A percentile compares a stretch with the other conserved stretches of the same genome.
phyloP scores from a whole-genome alignment of 2,113 vertebrate genomes.

The human (Homo sapiens) region GRCh38 chr5:169151001-169151500 shows the following conservation, averaged over 20 bases:
- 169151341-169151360: conserved; percentile 49
- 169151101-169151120: neutral
- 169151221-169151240: neutral
- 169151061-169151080: neutral
- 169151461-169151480: neutral
- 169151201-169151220: neutral
- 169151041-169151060: neutral
- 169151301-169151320: neutral
- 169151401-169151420: neutral
- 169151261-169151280: neutral
- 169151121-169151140: neutral
- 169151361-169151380: neutral
- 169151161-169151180: neutral
- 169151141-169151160: neutral
- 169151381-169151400: neutral
- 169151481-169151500: neutral
- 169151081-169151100: neutral
- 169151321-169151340: neutral
- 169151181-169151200: neutral
- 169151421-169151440: neutral
- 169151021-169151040: neutral
- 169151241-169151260: conserved; percentile 48
- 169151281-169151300: neutral
- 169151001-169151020: neutral
- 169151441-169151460: neutral